Conservation (phyloP, 2,888 invertebrate genomes). For the Tricholauxania praeusta region DNA sequence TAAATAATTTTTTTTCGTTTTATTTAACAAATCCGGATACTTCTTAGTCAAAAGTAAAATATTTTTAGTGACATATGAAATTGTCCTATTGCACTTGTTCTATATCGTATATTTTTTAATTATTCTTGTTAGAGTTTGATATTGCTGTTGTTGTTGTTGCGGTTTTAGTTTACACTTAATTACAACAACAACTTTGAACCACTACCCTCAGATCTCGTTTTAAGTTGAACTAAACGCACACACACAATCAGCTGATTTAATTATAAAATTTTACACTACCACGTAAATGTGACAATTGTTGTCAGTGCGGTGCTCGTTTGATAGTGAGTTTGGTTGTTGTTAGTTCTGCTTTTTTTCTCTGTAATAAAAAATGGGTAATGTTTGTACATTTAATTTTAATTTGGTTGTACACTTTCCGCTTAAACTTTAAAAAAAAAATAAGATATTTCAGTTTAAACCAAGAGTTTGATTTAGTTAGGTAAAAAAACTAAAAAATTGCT, state of each 20-base stretch:
- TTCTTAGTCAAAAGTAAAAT: no score
- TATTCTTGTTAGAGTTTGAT: neutral
- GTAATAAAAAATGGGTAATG: neutral
- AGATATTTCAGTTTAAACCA: no score
- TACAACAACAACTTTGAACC: constrained; percentile 22
- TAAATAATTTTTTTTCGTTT: no score
- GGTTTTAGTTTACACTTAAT: constrained; percentile 23
- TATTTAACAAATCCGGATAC: no score
- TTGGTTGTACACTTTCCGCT: no score
- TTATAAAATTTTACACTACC: neutral
- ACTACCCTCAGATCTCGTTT: neutral
- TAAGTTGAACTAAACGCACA: neutral
- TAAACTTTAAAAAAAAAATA: no score
- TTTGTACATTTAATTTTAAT: no score
- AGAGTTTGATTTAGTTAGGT: no score
- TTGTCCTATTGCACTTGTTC: neutral
- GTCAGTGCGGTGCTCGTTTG: neutral
- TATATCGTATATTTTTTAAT: neutral
- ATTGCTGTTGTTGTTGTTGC: neutral
- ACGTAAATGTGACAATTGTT: neutral
- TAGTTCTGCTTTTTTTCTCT: neutral
- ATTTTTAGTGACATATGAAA: no score
- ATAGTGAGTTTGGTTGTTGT: neutral
- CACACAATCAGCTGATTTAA: constrained; percentile 12
- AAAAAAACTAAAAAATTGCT: no score